Conservation (phyloP, 2,888 invertebrate species). For the Drosophila sordidula region DNA sequence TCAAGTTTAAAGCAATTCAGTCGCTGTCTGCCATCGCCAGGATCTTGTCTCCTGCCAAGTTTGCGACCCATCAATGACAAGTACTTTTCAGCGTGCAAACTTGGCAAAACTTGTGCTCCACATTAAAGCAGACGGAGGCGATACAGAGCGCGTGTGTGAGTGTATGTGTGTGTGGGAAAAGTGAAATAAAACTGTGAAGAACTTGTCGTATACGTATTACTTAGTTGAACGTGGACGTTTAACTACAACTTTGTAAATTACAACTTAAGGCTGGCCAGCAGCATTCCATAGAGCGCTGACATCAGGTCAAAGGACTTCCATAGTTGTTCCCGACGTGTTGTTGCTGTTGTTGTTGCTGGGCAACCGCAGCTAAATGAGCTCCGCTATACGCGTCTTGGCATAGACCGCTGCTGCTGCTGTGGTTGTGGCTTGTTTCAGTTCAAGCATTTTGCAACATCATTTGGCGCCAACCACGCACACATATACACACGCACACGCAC, state of each 20-base stretch:
- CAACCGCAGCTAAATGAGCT: slow-evolving; percentile 66
- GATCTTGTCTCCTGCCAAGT: slow-evolving; percentile 18
- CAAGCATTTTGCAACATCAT: slow-evolving; percentile 60
- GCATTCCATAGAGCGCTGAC: slow-evolving; percentile 53
- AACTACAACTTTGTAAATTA: slow-evolving; percentile 41
- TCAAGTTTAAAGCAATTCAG: slow-evolving; percentile 20
- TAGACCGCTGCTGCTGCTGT: slow-evolving; percentile 6
- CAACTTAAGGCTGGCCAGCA: slow-evolving; percentile 30
- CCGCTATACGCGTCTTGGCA: slow-evolving; percentile 19
- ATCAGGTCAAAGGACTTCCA: slow-evolving; percentile 26
- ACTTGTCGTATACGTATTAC: slow-evolving; percentile 14
- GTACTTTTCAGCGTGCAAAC: slow-evolving; percentile 23
- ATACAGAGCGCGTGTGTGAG: not conserved
- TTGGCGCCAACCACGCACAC: slow-evolving; percentile 35
- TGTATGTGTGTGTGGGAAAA: not conserved
- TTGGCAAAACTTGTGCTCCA: slow-evolving; percentile 26
- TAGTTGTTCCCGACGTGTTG: slow-evolving; percentile 5
- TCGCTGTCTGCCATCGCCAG: slow-evolving; percentile 12
- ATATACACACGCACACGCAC: slow-evolving; percentile 7
- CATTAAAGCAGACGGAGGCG: slow-evolving; percentile 6
- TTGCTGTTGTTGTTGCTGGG: slow-evolving; percentile 14
- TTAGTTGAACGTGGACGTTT: slow-evolving; percentile 4
- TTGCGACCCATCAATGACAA: slow-evolving; percentile 38
- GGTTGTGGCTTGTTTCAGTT: slow-evolving; percentile 11
- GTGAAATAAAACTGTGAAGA: slow-evolving; percentile 3